phyloP scores from a whole-genome alignment of 2,797 vertebrate genomes.

The Choloepus didactylus region DNA sequence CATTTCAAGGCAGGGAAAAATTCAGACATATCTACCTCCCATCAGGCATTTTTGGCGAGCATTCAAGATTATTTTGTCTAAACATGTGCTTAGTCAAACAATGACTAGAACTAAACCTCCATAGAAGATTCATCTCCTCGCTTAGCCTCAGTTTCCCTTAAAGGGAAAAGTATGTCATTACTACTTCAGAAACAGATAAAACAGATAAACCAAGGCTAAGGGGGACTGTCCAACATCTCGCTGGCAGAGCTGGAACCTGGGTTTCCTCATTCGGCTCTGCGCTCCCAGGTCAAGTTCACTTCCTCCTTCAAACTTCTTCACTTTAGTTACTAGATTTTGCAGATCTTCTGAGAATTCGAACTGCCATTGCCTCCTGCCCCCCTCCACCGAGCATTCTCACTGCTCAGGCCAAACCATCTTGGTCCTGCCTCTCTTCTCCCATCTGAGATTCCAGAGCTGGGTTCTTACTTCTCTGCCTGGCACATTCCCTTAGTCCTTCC shows the following conservation, averaged over 20 bases:
- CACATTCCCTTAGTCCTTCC: not conserved
- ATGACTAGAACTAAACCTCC: not conserved
- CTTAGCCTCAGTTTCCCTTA: not conserved
- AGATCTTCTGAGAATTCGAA: not conserved
- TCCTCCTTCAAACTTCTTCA: not conserved
- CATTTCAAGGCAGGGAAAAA: too few relatives aligned
- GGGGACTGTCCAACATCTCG: not conserved
- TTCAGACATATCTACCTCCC: too few relatives aligned
- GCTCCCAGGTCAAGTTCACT: too few relatives aligned
- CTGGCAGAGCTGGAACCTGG: not conserved
- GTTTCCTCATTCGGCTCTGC: too few relatives aligned
- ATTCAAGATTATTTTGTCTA: not conserved
- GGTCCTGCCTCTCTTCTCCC: not conserved
- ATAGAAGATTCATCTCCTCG: accelerated
- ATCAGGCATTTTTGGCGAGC: not conserved
- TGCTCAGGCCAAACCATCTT: not conserved
- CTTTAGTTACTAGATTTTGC: not conserved
- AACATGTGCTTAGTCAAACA: too few relatives aligned
- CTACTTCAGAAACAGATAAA: not conserved
- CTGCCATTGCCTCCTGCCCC: not conserved
- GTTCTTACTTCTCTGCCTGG: not conserved
- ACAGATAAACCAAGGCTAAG: not conserved
- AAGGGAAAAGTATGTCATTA: not conserved
- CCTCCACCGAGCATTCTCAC: not conserved
- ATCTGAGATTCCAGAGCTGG: not conserved